Evolutionary conservation across 2,113 vertebrate genomes (phyloP).

Genomic region (Raja brachyura): DNA sequence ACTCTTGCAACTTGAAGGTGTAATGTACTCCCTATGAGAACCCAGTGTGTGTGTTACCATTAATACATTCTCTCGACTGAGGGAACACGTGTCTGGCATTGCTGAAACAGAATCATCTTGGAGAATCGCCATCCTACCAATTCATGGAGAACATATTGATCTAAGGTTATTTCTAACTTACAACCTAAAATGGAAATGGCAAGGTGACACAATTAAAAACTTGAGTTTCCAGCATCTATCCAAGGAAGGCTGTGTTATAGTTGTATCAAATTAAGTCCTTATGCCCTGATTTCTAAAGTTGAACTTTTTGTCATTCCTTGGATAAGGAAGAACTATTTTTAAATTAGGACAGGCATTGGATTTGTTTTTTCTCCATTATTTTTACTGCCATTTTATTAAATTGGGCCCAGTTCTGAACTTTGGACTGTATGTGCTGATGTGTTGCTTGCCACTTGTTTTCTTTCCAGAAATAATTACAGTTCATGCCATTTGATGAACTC

Average conservation of each 20-base stretch:
- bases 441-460: no score
- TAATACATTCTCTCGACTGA: background rate
- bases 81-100: background rate
- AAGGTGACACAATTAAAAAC: background rate
- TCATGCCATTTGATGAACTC: no score
- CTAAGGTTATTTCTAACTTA: background rate
- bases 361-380: background rate
- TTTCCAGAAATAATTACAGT: no score
- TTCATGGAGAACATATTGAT: background rate
- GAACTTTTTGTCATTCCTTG: background rate
- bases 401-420: no score
- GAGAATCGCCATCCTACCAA: background rate
- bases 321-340: background rate
- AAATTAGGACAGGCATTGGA: background rate
- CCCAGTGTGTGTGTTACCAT: background rate
- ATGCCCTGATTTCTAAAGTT: background rate
- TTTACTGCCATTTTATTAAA: no score
- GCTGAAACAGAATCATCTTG: background rate
- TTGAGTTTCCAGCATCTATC: background rate
- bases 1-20: no score
- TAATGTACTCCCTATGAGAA: background rate
- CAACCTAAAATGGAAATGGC: background rate
- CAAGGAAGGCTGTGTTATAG: background rate
- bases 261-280: background rate
- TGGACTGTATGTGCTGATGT: no score